These are phyloP conservation scores for Porites divaricata DNA, from an alignment of 92 coral and sea anemone genomes.

Conservation along the genomic window DNA sequence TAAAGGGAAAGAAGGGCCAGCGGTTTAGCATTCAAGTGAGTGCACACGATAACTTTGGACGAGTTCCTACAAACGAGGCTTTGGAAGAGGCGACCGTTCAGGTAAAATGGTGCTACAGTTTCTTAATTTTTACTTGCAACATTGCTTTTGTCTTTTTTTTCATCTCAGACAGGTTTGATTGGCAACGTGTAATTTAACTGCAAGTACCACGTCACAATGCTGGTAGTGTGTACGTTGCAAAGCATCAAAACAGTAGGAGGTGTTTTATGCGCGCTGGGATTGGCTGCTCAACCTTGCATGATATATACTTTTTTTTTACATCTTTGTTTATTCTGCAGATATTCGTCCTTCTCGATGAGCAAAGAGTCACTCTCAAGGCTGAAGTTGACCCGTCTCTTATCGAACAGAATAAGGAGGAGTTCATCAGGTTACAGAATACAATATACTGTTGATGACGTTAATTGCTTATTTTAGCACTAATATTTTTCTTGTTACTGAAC, in stretches of 20 bases:
- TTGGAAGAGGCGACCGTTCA: conserved; percentile 67
- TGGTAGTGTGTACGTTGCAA: too few relatives aligned
- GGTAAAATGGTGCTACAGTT: conserved; percentile 35
- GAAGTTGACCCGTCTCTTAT: conserved; percentile 87
- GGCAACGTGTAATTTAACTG: too few relatives aligned
- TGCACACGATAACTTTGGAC: conserved; percentile 88
- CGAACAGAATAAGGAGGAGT: conserved; percentile 77
- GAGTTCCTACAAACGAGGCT: conserved; percentile 73
- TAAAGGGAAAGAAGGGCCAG: conserved; percentile 87
- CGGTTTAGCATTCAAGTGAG: conserved; percentile 72
- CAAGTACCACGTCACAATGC: too few relatives aligned
- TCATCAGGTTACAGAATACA: conserved; percentile 62
- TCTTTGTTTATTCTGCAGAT: conserved; percentile 57
- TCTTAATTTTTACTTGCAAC: too few relatives aligned
- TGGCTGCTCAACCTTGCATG: too few relatives aligned
- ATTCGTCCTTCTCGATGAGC: conserved; percentile 81
- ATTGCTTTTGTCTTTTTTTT: too few relatives aligned
- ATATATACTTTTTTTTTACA: neutral
- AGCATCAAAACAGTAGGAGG: too few relatives aligned
- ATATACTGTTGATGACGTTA: neutral
- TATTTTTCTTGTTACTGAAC: neutral
- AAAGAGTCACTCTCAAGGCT: conserved; percentile 81
- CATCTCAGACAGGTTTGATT: too few relatives aligned
- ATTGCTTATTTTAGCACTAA: neutral
- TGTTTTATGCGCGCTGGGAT: too few relatives aligned